Conservation (phyloP, 2,797 vertebrate species). For the Sebastes melanostomus region DNA sequence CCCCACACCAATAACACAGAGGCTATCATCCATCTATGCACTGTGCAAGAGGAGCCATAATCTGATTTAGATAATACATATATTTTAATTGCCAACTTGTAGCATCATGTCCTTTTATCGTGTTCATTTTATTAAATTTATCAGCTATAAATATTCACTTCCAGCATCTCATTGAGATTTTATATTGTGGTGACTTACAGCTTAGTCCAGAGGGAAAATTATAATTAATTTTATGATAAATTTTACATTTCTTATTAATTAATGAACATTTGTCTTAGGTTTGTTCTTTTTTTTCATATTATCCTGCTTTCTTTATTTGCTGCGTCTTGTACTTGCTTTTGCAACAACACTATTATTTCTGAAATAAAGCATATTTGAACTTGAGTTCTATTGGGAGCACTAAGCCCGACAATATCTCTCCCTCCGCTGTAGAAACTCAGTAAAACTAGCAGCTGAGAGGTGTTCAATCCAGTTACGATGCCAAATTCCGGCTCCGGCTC, state of each 20-base stretch:
- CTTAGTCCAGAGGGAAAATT: not conserved
- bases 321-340: not conserved
- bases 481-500: constrained; percentile 22
- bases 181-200: not conserved
- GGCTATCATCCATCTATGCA: constrained; percentile 15
- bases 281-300: not conserved
- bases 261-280: not conserved
- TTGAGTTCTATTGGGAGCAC: not conserved
- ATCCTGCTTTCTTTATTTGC: not conserved
- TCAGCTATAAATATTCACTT: constrained; percentile 16
- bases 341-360: not conserved
- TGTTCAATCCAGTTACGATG: not conserved
- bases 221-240: not conserved
- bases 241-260: not conserved
- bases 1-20: constrained; percentile 13
- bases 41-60: not conserved
- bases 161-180: not conserved
- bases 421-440: constrained; percentile 4
- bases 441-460: constrained; percentile 31
- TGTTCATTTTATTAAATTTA: constrained; percentile 8
- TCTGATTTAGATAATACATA: constrained; percentile 29
- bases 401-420: not conserved
- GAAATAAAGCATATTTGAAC: not conserved
- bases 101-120: constrained; percentile 12
- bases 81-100: constrained; percentile 14